phyloP scores from a whole-genome alignment of 2,113 vertebrate genomes.

The Indicator indicator region DNA sequence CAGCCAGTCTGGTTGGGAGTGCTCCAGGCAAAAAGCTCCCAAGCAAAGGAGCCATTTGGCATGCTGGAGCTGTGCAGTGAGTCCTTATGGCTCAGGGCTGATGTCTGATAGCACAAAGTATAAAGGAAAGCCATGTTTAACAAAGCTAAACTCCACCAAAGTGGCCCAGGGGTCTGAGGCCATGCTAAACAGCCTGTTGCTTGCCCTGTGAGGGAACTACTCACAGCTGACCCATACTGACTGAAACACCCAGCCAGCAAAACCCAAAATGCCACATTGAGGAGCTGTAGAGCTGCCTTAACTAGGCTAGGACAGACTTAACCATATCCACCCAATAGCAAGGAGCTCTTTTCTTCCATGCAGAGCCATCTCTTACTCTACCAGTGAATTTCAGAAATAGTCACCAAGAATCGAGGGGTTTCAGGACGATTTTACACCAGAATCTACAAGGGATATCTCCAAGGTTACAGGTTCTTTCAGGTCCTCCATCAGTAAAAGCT shows the following conservation, averaged over 20 bases:
- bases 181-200: neutral
- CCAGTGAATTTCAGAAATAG: neutral
- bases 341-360: neutral
- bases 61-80: neutral
- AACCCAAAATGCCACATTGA: neutral
- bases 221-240: neutral
- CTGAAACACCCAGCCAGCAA: neutral
- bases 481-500: neutral
- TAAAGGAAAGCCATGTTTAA: neutral
- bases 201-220: neutral
- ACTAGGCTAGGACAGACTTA: neutral
- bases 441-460: neutral
- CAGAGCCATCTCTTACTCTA: neutral
- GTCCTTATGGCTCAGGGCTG: neutral
- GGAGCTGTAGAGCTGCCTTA: neutral
- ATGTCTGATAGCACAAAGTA: neutral
- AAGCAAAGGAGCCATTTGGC: neutral
- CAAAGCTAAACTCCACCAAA: neutral
- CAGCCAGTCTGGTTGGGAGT: neutral
- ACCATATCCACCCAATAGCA: fast-evolving
- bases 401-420: neutral
- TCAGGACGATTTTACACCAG: neutral
- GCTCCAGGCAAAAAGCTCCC: neutral
- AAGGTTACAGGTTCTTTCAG: neutral
- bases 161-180: neutral